These are phyloP conservation scores for Pissodes strobi DNA, from an alignment of 1,140 invertebrate species.

Conservation along the genomic window DNA sequence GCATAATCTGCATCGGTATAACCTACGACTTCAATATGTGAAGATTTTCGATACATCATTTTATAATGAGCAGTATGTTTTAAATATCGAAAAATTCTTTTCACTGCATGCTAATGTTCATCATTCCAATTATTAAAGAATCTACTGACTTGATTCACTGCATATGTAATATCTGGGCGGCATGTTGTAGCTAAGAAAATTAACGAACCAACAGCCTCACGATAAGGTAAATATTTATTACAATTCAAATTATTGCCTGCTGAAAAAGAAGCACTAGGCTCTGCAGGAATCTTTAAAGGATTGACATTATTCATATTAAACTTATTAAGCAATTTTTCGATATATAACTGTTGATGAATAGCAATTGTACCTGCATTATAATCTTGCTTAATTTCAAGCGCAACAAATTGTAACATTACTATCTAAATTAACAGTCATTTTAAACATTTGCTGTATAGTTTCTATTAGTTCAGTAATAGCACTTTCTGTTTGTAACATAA, in stretches of 20 bases:
- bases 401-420: no score
- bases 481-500: not conserved
- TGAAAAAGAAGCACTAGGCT: not conserved
- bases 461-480: not conserved
- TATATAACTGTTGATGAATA: not conserved
- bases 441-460: constrained; percentile 13
- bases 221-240: constrained; percentile 28
- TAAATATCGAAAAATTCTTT: constrained; percentile 52
- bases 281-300: no score
- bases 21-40: not conserved
- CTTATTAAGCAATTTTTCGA: no score
- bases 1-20: constrained; percentile 30
- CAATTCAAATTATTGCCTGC: not conserved
- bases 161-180: constrained; percentile 55
- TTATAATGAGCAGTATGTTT: constrained; percentile 16
- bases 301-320: no score
- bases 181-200: no score
- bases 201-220: no score
- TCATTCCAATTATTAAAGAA: constrained; percentile 41
- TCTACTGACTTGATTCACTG: constrained; percentile 46
- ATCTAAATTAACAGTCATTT: constrained; percentile 7
- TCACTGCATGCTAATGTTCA: constrained; percentile 49
- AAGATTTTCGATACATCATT: constrained; percentile 7
- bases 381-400: not conserved
- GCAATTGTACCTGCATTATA: no score